These are phyloP conservation scores for Chloropsis hardwickii DNA, from an alignment of 2,113 vertebrate genomes.

Conservation along the genomic window DNA sequence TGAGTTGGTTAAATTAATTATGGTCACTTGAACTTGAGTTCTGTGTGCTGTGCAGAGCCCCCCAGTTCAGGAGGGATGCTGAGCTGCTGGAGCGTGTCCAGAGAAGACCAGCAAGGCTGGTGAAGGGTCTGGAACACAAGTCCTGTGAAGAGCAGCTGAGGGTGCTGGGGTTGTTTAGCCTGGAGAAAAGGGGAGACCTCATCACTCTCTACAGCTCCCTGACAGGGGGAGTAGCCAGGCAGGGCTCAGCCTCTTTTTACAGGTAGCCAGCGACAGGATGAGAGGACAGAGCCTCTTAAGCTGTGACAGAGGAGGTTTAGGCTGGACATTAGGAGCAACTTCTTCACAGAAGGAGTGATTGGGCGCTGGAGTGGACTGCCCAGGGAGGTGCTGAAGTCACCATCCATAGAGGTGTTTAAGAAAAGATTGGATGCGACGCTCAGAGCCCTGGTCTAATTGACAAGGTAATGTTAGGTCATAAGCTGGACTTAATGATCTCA, in stretches of 20 bases:
- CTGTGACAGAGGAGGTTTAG: background rate
- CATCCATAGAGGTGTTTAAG: fast-evolving
- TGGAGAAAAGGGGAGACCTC: background rate
- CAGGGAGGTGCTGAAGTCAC: background rate
- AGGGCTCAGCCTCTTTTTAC: background rate
- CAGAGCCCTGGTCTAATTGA: background rate
- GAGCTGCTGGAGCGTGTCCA: background rate
- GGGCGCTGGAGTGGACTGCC: background rate
- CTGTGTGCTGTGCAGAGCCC: background rate
- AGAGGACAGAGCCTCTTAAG: background rate
- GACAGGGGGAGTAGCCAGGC: background rate
- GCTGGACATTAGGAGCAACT: background rate
- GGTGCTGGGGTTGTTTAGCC: background rate
- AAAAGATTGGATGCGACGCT: background rate
- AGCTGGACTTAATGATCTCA: background rate
- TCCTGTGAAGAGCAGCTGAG: too few relatives aligned
- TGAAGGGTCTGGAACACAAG: background rate
- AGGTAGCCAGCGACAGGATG: fast-evolving
- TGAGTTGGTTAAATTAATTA: too few relatives aligned
- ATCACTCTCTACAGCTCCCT: background rate
- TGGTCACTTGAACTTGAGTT: too few relatives aligned
- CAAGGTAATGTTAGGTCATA: background rate
- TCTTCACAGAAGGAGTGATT: background rate
- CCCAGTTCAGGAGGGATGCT: background rate
- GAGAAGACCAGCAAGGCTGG: background rate